phyloP scores from a whole-genome alignment of 2,888 invertebrate species.

The Strigamia maritima region DNA sequence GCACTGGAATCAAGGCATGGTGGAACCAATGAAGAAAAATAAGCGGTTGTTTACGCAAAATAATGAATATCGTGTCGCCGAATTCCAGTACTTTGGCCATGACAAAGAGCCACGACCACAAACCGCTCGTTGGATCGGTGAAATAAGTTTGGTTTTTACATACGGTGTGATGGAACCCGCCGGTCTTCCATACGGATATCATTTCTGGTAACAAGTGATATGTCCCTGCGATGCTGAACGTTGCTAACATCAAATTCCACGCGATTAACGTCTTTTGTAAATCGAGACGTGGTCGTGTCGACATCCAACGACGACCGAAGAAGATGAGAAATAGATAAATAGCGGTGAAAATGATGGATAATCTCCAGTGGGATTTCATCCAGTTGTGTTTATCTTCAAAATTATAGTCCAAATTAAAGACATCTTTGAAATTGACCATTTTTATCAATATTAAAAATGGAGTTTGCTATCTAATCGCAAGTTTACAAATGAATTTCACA shows the following conservation, averaged over 20 bases:
- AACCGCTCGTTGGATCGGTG: conserved; percentile 48
- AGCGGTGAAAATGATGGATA: conserved; percentile 46
- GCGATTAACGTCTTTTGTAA: conserved; percentile 52
- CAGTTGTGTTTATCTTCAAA: too few species aligned
- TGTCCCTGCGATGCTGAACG: conserved; percentile 55
- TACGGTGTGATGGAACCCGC: conserved; percentile 54
- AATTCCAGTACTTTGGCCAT: conserved; percentile 93
- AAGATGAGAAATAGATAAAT: conserved; percentile 53
- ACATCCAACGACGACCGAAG: conserved; percentile 54
- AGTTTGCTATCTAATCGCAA: too few species aligned
- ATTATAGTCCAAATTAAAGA: too few species aligned
- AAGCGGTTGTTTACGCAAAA: conserved; percentile 82
- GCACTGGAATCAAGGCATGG: conserved; percentile 53
- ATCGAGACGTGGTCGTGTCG: conserved; percentile 52
- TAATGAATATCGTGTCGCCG: conserved; percentile 89
- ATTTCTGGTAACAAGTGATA: conserved; percentile 55
- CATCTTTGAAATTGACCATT: too few species aligned
- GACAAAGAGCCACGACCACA: conserved; percentile 56
- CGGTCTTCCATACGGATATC: conserved; percentile 48
- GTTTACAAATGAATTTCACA: too few species aligned
- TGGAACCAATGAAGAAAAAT: conserved; percentile 86
- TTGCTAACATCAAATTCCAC: conserved; percentile 56
- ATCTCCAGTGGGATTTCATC: conserved; percentile 42
- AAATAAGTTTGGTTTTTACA: conserved; percentile 48
- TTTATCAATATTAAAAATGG: too few species aligned